A percentile compares a stretch with the other conserved stretches of the same genome.
Evolutionary conservation across 2,797 vertebrate species (phyloP).

Genomic region (Zalophus californianus): DNA sequence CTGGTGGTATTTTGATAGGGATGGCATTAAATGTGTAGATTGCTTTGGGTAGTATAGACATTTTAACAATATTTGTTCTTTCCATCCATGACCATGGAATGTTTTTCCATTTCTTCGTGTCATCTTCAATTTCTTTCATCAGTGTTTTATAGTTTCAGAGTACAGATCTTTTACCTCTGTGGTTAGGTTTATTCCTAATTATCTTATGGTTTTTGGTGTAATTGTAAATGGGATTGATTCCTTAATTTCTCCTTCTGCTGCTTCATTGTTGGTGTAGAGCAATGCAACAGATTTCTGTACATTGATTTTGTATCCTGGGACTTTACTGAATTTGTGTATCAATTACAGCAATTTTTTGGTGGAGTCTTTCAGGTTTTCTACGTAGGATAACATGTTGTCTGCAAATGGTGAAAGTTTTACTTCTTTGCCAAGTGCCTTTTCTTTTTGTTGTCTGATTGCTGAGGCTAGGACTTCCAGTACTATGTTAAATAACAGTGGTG

Average conservation of each 20-base stretch:
- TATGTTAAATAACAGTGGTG: neutral
- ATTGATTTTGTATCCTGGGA: neutral
- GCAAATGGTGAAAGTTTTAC: neutral
- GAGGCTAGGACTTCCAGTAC: neutral
- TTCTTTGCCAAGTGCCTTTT: neutral
- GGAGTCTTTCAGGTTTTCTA: neutral
- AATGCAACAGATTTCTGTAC: neutral
- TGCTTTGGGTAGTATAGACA: neutral
- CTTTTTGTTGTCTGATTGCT: neutral
- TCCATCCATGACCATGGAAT: neutral
- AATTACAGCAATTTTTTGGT: neutral
- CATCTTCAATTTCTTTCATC: neutral
- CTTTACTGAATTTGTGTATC: neutral
- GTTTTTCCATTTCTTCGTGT: neutral
- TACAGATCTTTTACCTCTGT: neutral
- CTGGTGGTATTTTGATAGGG: neutral
- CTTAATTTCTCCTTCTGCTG: neutral
- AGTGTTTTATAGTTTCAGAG: neutral
- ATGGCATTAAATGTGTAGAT: neutral
- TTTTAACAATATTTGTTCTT: neutral
- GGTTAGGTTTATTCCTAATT: neutral
- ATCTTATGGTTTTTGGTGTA: neutral
- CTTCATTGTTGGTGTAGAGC: neutral
- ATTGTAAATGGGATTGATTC: neutral
- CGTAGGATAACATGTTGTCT: neutral